Percentiles rank a stretch among this genome's conserved stretches.
Evolutionary conservation across 2,888 invertebrate genomes (phyloP).

Genomic region (Mythimna vitellina): DNA sequence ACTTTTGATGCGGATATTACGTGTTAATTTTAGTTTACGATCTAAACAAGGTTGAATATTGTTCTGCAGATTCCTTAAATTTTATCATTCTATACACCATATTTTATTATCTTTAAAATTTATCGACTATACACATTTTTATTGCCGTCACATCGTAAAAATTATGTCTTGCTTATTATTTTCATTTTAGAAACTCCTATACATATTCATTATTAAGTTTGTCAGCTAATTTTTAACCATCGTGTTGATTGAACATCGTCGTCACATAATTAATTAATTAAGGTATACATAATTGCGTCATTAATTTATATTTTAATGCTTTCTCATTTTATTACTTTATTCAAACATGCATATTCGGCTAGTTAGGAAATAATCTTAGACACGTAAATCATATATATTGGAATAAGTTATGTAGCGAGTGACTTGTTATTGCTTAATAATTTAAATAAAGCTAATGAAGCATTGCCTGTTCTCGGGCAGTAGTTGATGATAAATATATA

Average conservation of each 20-base stretch:
- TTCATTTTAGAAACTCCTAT: slow-evolving; percentile 72
- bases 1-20: slow-evolving; percentile 64
- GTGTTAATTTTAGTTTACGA: slow-evolving; percentile 70
- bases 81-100: slow-evolving; percentile 69
- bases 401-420: slow-evolving; percentile 77
- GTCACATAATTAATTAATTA: slow-evolving; percentile 87
- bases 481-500: slow-evolving; percentile 71
- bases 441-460: slow-evolving; percentile 85
- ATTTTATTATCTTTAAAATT: slow-evolving; percentile 80
- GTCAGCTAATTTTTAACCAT: slow-evolving; percentile 84
- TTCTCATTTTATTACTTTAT: slow-evolving; percentile 81
- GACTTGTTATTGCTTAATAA: slow-evolving; percentile 82
- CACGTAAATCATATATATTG: slow-evolving; percentile 81
- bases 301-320: slow-evolving; percentile 80
- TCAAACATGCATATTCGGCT: slow-evolving; percentile 78
- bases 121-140: slow-evolving; percentile 76
- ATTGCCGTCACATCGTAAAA: slow-evolving; percentile 76
- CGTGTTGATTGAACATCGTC: slow-evolving; percentile 84
- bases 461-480: slow-evolving; percentile 72
- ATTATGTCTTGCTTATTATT: slow-evolving; percentile 70
- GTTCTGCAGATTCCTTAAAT: slow-evolving; percentile 73
- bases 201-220: slow-evolving; percentile 81
- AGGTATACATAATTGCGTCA: slow-evolving; percentile 81
- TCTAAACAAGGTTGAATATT: slow-evolving; percentile 70
- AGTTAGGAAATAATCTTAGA: slow-evolving; percentile 76